These are phyloP conservation scores for Mesoclemmys tuberculata DNA, from an alignment of 2,113 vertebrate species.

Conservation along the genomic window DNA sequence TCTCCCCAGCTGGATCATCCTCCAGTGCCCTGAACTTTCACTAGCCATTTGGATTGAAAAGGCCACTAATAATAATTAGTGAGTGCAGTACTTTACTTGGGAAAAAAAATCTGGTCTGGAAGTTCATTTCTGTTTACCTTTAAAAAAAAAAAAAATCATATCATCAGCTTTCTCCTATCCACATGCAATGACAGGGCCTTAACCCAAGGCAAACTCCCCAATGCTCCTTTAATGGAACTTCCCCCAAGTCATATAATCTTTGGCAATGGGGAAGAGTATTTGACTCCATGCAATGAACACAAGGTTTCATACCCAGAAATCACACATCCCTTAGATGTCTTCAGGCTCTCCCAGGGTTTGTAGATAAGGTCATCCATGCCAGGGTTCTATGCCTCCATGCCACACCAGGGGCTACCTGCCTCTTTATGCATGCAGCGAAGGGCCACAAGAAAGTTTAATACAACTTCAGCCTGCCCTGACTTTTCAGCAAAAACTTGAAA, in stretches of 20 bases:
- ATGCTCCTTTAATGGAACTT: background rate
- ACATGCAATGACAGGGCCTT: background rate
- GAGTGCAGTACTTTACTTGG: background rate
- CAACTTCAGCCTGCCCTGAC: background rate
- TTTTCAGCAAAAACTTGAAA: background rate
- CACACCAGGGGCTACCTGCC: background rate
- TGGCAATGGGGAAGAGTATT: no score
- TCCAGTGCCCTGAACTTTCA: background rate
- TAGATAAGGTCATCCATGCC: background rate
- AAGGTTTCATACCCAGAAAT: background rate
- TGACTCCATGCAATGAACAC: no score
- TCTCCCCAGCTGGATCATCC: no score
- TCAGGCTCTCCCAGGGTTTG: background rate
- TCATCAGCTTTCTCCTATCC: background rate
- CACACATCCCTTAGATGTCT: background rate
- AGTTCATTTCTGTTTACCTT: background rate
- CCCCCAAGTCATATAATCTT: background rate
- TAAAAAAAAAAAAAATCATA: background rate
- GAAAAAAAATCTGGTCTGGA: background rate
- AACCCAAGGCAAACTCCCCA: background rate
- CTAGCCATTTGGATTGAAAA: background rate
- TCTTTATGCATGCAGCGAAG: background rate
- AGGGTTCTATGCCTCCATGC: background rate
- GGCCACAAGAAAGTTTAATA: background rate
- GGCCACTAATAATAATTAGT: background rate